Evolutionary conservation across 2,113 vertebrate species (phyloP), one percentile per base, ranked within the genome.

Genomic region (Crotophaga sulcirostris): DNA sequence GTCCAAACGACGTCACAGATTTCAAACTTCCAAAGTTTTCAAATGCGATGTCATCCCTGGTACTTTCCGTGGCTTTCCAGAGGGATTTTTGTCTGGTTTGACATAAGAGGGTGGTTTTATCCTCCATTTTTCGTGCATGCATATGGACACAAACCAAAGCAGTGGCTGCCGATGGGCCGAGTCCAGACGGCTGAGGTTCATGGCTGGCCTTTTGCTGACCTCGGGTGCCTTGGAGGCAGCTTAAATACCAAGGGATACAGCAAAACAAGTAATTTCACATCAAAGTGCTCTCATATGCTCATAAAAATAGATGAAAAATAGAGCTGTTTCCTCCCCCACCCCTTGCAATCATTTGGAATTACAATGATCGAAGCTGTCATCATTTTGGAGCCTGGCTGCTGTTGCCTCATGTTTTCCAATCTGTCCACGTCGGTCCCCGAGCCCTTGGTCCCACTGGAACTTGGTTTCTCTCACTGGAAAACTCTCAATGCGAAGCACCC

Each of bases 221-320:
- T 64, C 36, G 33, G 31, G 51, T 82, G 85, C 77, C 38, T 89
- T 86, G 72, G 80, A 89, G 31, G 29, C 10, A 2, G 51, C 90
- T 44, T 3, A 3, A 91, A 82, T 87, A 62, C 77, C 3, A 0
- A 75, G 58, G 84, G 91, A 75, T 72, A 54, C 51, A 94, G 93
- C 52, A 89, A 88, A 96, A 88, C 87, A 59, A 28, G 3, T 91
- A 85, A 94, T 96, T 96, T 97, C 2, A 2, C 90, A 81, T 96
- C 78, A 52, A 85, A 96, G 84, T 63, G 55, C 89, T 94, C 69
- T 93, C 85, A 86, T 97, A 62, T 88, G 82, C 18, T 91, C 34
- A 17, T 33, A 96, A 90, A 95, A 96, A 96, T 95, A 95, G 91
- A 87, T 90, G 63, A 51, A 81, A 92, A 96, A 60, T 72, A 40